These are phyloP conservation scores for Ennomos fuscantarius DNA, from an alignment of 2,888 invertebrate genomes.

Conservation along the genomic window DNA sequence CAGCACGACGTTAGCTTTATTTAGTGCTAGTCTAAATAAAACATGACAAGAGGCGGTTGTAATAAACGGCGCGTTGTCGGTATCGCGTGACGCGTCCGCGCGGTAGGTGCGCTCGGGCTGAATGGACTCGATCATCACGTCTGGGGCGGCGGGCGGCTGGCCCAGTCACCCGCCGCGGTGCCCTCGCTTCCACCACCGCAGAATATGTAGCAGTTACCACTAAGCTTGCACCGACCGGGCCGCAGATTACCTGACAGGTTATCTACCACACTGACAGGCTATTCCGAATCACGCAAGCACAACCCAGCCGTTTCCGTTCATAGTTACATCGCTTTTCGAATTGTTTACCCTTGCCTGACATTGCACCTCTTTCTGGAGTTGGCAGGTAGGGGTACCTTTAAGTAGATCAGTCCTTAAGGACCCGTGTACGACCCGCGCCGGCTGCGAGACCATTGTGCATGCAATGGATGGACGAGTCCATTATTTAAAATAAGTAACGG, in stretches of 20 bases:
- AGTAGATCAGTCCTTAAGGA: too few species aligned
- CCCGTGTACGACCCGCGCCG: too few species aligned
- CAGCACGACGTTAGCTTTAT: slow-evolving; percentile 35
- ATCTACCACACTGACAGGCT: too few species aligned
- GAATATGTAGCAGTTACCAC: slow-evolving; percentile 17
- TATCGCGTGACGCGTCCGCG: slow-evolving; percentile 59
- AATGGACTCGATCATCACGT: slow-evolving; percentile 69
- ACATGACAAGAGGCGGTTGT: slow-evolving; percentile 26
- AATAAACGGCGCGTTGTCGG: slow-evolving; percentile 16
- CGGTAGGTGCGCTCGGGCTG: slow-evolving; percentile 66
- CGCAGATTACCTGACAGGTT: slow-evolving; percentile 22
- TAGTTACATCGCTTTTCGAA: slow-evolving; percentile 21
- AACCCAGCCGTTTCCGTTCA: slow-evolving; percentile 15
- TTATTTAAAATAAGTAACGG: too few species aligned
- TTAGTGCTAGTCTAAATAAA: slow-evolving; percentile 27
- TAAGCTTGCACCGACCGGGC: slow-evolving; percentile 18
- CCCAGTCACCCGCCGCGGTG: slow-evolving; percentile 53
- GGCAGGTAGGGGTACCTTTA: too few species aligned
- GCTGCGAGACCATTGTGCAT: too few species aligned
- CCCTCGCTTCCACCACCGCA: slow-evolving; percentile 43
- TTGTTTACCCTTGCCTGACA: slow-evolving; percentile 33
- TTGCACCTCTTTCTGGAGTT: slow-evolving; percentile 4
- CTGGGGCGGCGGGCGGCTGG: slow-evolving; percentile 47
- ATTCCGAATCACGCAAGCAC: slow-evolving; percentile 10
- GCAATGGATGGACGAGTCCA: too few species aligned